Evolutionary conservation across 1,140 invertebrate genomes (phyloP), one percentile per base, ranked within the genome.

Genomic region (Drosophila pachea): DNA sequence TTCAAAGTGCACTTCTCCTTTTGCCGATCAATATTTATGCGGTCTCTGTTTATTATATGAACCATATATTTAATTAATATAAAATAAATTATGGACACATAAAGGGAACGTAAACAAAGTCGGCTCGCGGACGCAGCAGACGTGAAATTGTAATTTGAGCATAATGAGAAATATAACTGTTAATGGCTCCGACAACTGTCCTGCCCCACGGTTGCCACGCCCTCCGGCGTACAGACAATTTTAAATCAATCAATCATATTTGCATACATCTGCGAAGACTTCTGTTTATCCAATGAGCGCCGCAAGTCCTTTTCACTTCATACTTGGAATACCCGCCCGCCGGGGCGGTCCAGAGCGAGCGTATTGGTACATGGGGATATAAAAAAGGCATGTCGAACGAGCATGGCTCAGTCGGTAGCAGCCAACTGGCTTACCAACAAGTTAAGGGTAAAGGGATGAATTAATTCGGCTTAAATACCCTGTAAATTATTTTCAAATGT

Each of bases 61-160:
- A 49, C 32, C 79, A 64, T 64, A 74, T 76, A 84, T 86, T 86
- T 84, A 86, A 84, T 84, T 84, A 86, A 84, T 86, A 84, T 65
- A 76, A 84, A 84, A 79, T 84, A 84, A 86, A 84, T 84, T 59
- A 84, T 84, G 69, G 79, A 56, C 60, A 84, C 76, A 86, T 86
- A 79, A 83, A 78, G 84, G 66, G 73, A 22, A 22, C 54, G 65
- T 42, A 63, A 69, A 69, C 58, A 49, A 69, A 69, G 64, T 65
- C 53, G 65, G 29, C 29, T 29, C 29, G 61, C 58, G 68, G 33
- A 55, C 52, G 61, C 72, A 73, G 45, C 72, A 75, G 72, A 83
- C 74, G 72, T 82, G 67, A 82, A 82, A 84, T 63, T 62, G 60
- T 58, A 58, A 38, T 67, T 43, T 56, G 59, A 42, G 61, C 8